Evolutionary conservation across 2,888 invertebrate species (phyloP).

Genomic region (Brachynemurus nebulosus): DNA sequence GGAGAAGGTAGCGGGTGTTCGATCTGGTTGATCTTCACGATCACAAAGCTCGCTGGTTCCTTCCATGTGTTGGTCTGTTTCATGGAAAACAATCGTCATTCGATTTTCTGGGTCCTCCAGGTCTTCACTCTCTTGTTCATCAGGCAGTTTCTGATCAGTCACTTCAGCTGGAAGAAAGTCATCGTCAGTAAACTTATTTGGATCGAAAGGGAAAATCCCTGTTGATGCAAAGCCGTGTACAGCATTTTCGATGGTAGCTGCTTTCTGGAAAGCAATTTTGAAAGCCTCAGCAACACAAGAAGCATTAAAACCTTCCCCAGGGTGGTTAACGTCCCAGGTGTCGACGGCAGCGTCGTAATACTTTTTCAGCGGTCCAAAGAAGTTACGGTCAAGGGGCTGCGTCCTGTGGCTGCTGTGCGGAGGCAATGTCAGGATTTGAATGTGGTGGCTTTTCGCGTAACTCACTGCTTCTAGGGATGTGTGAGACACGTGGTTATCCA

Average conservation of each 20-base stretch:
- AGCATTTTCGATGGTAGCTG: too few species aligned
- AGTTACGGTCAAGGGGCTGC: background rate
- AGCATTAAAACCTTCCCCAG: slow-evolving; percentile 5
- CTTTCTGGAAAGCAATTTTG: background rate
- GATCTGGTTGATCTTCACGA: too few species aligned
- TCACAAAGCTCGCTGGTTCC: too few species aligned
- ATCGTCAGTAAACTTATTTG: background rate
- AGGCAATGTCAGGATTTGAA: background rate
- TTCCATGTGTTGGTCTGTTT: too few species aligned
- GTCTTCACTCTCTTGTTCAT: background rate
- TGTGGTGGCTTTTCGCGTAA: background rate
- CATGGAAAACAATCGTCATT: too few species aligned
- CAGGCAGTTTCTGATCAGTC: background rate
- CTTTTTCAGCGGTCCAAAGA: slow-evolving; percentile 2
- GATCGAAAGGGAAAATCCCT: background rate
- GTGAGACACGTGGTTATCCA: slow-evolving; percentile 11
- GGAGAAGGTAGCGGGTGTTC: too few species aligned
- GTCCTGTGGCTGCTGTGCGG: slow-evolving; percentile 2
- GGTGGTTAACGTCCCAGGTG: background rate
- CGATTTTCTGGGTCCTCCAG: too few species aligned
- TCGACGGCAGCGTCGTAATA: background rate
- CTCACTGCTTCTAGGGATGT: slow-evolving; percentile 1
- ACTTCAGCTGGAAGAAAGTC: slow-evolving; percentile 1
- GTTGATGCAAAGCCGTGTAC: background rate
- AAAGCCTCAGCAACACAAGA: slow-evolving; percentile 18